Evolutionary conservation across 2,888 invertebrate genomes (phyloP), one percentile per base, ranked within the genome.

Genomic region (Eristalinus sepulchralis): DNA sequence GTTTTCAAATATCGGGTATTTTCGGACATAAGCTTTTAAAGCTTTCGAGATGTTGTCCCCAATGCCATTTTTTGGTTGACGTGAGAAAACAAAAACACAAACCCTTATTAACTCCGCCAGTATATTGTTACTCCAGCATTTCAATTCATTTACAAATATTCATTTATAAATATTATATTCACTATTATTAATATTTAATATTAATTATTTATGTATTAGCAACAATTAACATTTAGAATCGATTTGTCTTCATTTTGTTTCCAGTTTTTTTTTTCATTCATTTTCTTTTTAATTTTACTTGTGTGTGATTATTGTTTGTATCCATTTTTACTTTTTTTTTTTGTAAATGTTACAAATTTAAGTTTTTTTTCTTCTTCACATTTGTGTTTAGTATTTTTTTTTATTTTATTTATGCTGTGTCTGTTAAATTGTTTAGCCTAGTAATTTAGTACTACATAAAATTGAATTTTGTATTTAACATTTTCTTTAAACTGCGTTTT

Each of bases 181-280:
- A 75, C 83, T 86, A 78, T 78, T 79, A 71, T 86, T 66, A 86
- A 83, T 82, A 71, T 83, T 78, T 83, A 82, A 82, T 82, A 83
- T 75, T 86, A 82, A 86, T 73, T 86, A 78, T 64, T 83, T 82
- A 86, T 83, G 83, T 86, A 71, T 88, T 84, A 86, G 82, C 88
- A 88, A 88, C 88, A 88, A 88, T 88, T 89, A 88, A 88, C 88
- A 88, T 89, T 89, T 89, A 88, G 87, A 88, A 88, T 89, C 88
- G 85, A 78, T 88, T 83, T 88, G 72, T 81, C 53, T 76, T 80
- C 70, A 39, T 22, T 76, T 55, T 79, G 34, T 71, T 47, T 47
- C 17, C 47, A 47, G 47, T 47, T 64, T 67, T 47, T 36, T 36
- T 55, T 77, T 22, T 34, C 27, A 20, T 76, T 57, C 57, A 67